Base-by-base conservation (phyloP, 1,140 invertebrate species). In the Asobara japonica region DNA sequence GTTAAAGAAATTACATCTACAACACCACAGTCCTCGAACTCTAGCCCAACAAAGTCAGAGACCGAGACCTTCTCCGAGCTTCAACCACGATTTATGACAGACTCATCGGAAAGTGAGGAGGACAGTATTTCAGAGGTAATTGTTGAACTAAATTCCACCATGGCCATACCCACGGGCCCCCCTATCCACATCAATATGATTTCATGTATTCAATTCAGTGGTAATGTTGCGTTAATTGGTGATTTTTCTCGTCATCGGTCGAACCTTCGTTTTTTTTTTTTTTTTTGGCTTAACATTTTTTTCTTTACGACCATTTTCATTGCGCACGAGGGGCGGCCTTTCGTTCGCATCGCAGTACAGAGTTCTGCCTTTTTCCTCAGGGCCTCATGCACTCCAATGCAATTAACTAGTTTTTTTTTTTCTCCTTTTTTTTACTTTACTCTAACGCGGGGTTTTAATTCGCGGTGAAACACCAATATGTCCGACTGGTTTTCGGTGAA, bases 71-170 rank as follows among this genome's bases (percentile, higher is more conserved):
- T 92, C 89, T 91, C 92, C 81, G 92, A 93, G 88, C 77, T 88
- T 73, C 92, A 92, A 88, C 91, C 93, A 78, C 92, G 91, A 90
- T 94, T 93, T 91, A 93, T 94, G 90, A 93, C 93, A 87, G 94
- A 96, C 89, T 92, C 94, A 86, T 96, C 94, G 77, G 94, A 95
- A 89, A 96, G 94, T 86, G 95, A 96, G 86, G 95, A 96, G 88
- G 95, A 96, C 86, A 95, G 95, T 88, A 94, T 95, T 85, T 96
- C 94, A 80, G 95, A 96, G 93, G 95, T 96, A 92, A 86, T 76
- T 81, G 27, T n/a, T n/a, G n/a, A n/a, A n/a, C n/a, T n/a, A n/a
- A 18, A 10, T 10, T 56, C 80, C 79, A 81, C 79, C 81, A 82
- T n/a, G n/a, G n/a, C n/a, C n/a, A n/a, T n/a, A n/a, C n/a, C n/a